Percentiles rank a stretch among this genome's conserved stretches.
Evolutionary conservation across 2,888 invertebrate species (phyloP).

Genomic region (Cerceris ruficornis): DNA sequence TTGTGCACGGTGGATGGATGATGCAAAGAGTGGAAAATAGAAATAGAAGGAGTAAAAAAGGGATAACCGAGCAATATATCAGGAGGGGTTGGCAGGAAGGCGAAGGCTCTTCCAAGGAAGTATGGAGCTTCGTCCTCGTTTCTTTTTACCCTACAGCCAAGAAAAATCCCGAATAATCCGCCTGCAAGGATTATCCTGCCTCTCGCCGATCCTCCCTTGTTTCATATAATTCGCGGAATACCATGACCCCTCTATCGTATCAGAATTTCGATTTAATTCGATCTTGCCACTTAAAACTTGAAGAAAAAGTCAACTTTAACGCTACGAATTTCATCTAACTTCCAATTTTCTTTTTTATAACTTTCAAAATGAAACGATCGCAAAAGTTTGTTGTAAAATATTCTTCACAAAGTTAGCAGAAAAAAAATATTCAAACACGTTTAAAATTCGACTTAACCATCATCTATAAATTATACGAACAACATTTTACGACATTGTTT

Average conservation of each 20-base stretch:
- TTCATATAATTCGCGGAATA: conserved; percentile 72
- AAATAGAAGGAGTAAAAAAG: conserved; percentile 50
- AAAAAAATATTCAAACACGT: too few species aligned
- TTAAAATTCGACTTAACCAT: too few species aligned
- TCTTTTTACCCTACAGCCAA: conserved; percentile 70
- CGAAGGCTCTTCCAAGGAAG: conserved; percentile 70
- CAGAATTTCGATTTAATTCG: conserved; percentile 45
- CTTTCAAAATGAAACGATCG: too few species aligned
- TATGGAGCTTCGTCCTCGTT: conserved; percentile 65
- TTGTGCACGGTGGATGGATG: conserved; percentile 45
- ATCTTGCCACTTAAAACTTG: conserved; percentile 3
- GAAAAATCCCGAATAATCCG: conserved; percentile 79
- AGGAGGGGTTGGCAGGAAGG: conserved; percentile 72
- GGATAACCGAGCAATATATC: conserved; percentile 74
- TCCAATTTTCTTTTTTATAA: background rate
- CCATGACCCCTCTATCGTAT: conserved; percentile 55
- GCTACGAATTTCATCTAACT: background rate
- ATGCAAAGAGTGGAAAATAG: conserved; percentile 51
- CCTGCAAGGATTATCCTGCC: conserved; percentile 77
- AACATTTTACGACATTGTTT: too few species aligned
- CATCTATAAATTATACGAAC: too few species aligned
- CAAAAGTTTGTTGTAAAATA: too few species aligned
- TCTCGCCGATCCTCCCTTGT: conserved; percentile 61
- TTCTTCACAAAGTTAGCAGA: too few species aligned
- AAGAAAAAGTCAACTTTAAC: background rate